Base-by-base conservation (phyloP, 2,797 vertebrate species). In the Eulemur coronatus region DNA sequence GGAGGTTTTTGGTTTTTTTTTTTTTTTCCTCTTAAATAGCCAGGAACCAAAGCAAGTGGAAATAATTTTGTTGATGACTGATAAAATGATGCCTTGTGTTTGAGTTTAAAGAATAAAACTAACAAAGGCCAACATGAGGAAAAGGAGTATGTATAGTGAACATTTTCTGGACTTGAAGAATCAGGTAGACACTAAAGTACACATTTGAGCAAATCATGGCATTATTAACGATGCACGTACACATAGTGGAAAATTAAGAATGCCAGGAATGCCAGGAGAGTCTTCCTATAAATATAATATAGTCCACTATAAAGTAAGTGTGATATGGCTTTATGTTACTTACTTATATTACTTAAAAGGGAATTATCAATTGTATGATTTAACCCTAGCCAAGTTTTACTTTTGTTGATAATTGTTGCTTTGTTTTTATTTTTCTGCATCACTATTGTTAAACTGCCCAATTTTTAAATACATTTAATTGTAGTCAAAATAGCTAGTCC, bases 401-500 rank as follows among this genome's bases (percentile, higher is more conserved):
- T 81, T 87, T 69, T 46, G 33, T 48, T 41, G 70, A n/a, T 43
- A 63, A 50, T 3, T 93, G 22, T 73, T 70, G 59, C n/a, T 82
- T 88, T 94, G 15, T 46, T 89, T 81, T 84, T 63, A 13, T 81
- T 87, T 86, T 81, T n/a, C 81, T 73, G 41, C 14, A 57, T 52
- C 55, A 17, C 14, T 79, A 46, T 46, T 33, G 0, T 89, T 67
- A 63, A 59, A 30, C 13, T 28, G 43, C 52, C 14, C 20, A 30
- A 30, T 35, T 91, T 73, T 73, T 22, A 81, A 88, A 59, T 35
- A 7, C 81, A 43, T 28, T 91, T 57, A 38, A 22, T 50, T 75
- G 22, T 28, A 57, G 7, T 80, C 4, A 86, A 75, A 65, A 73
- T 35, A 55, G 8, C 17, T 20, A 33, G 38, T 11, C 33, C 8